Conservation (phyloP, 2,888 invertebrate genomes). For the Tridacna crocea region DNA sequence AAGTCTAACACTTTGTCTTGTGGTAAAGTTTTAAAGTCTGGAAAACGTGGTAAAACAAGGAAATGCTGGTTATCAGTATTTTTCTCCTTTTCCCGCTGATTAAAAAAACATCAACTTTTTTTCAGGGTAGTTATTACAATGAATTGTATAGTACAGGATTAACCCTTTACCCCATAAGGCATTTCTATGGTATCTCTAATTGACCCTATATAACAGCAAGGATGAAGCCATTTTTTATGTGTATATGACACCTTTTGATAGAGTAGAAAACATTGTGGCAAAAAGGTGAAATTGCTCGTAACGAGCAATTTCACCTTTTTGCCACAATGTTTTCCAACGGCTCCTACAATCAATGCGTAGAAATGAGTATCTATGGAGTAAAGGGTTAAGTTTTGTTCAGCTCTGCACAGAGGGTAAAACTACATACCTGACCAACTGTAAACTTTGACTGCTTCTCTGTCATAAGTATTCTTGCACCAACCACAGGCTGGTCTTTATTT, state of each 20-base stretch:
- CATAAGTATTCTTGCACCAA: constrained; percentile 44
- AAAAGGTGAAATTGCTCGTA: too few species aligned
- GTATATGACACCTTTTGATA: too few species aligned
- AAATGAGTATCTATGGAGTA: too few species aligned
- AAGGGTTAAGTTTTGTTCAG: too few species aligned
- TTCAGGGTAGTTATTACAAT: not conserved
- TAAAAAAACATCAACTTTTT: not conserved
- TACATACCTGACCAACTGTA: constrained; percentile 43
- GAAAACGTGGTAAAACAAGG: not conserved
- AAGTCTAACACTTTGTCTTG: too few species aligned
- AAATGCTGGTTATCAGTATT: not conserved
- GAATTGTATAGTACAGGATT: not conserved
- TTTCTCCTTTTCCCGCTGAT: not conserved
- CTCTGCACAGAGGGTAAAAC: too few species aligned
- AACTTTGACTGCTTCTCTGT: constrained; percentile 38
- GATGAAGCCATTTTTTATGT: too few species aligned
- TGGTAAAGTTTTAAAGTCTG: not conserved
- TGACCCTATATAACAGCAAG: too few species aligned
- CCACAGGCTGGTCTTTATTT: constrained; percentile 5
- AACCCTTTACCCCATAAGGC: too few species aligned
- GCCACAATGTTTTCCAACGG: not conserved
- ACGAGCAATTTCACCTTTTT: not conserved
- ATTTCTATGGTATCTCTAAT: too few species aligned
- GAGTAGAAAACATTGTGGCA: too few species aligned
- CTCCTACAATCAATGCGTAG: too few species aligned